Conservation (phyloP, 2,113 vertebrate genomes). For the Chloebia gouldiae region DNA sequence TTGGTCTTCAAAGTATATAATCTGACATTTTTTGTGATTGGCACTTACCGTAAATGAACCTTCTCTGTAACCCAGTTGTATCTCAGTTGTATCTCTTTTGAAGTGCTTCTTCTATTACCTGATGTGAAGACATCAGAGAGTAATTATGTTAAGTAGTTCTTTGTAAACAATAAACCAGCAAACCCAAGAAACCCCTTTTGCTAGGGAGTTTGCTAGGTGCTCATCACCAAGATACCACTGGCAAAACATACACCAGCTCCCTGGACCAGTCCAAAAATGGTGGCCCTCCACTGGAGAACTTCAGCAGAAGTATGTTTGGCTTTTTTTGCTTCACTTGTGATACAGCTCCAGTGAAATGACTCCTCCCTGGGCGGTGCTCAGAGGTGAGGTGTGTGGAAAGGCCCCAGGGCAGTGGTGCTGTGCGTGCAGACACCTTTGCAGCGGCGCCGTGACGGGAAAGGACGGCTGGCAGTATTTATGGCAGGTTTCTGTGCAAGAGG, state of each 20-base stretch:
- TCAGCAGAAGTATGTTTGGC: not conserved
- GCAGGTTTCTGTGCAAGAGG: not conserved
- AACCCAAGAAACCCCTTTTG: not conserved
- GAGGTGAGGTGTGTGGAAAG: not conserved
- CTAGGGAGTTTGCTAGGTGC: not conserved
- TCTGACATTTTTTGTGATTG: not conserved
- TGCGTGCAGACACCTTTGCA: not conserved
- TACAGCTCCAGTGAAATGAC: not conserved
- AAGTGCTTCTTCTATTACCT: not conserved
- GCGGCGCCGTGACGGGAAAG: accelerated
- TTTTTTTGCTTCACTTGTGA: not conserved
- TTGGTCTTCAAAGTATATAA: conserved; percentile 35
- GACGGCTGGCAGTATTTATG: not conserved
- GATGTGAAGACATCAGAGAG: conserved; percentile 45
- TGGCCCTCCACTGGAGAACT: not conserved
- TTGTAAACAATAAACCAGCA: conserved; percentile 56
- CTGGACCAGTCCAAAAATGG: accelerated
- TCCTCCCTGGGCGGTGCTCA: not conserved
- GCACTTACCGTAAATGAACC: not conserved
- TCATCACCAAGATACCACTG: not conserved
- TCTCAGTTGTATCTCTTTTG: not conserved
- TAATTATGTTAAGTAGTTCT: conserved; percentile 30
- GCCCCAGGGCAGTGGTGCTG: not conserved
- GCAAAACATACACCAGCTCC: not conserved
- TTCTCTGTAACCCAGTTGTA: not conserved